Conservation (phyloP, 2,113 vertebrate genomes). For the Symphodus melops region DNA sequence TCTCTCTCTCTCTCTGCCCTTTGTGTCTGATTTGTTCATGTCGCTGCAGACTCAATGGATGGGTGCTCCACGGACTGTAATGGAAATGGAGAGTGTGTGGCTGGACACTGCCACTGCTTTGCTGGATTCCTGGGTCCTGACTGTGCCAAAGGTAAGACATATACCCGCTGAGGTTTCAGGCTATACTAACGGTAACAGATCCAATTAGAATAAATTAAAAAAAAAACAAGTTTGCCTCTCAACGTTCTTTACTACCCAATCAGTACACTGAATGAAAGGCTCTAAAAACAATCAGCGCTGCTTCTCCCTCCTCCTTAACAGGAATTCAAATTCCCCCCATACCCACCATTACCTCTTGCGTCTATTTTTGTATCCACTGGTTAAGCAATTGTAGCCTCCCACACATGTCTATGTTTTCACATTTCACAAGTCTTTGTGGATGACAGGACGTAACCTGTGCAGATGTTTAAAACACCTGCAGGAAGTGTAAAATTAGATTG, state of each 20-base stretch:
- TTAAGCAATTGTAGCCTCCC: neutral
- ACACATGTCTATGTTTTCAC: neutral
- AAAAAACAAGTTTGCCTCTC: neutral
- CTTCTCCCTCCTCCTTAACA: neutral
- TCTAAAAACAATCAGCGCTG: neutral
- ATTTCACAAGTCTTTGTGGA: slow-evolving; percentile 11
- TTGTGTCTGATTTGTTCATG: slow-evolving; percentile 39
- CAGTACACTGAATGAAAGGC: neutral
- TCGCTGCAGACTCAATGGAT: slow-evolving; percentile 90
- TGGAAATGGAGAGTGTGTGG: slow-evolving; percentile 96
- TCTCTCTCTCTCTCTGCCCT: neutral
- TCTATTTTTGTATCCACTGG: neutral
- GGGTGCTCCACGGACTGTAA: slow-evolving; percentile 97
- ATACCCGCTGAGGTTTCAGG: neutral
- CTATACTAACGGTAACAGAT: neutral
- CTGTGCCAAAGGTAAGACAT: slow-evolving; percentile 93
- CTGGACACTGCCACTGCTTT: slow-evolving; percentile 97
- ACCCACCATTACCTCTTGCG: neutral
- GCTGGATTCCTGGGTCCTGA: slow-evolving; percentile 95
- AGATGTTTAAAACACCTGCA: slow-evolving; percentile 25
- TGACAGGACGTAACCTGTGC: neutral
- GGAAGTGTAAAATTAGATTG: neutral
- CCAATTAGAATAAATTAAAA: too few species aligned
- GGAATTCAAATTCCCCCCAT: neutral
- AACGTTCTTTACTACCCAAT: neutral